Evolutionary conservation across 2,888 invertebrate species (phyloP), one percentile per base, ranked within the genome.

Genomic region (Bellardia bayeri): DNA sequence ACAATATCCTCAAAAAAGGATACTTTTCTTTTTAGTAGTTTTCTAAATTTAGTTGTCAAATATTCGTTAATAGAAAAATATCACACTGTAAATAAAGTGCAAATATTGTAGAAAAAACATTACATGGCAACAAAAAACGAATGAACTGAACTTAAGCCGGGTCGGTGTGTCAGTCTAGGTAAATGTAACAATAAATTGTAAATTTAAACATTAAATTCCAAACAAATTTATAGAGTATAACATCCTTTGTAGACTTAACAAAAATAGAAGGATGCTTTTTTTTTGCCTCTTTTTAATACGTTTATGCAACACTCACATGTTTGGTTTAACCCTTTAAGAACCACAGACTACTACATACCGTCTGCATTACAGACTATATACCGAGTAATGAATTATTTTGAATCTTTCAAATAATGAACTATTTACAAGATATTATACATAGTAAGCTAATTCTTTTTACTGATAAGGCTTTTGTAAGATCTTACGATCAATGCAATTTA

Each of bases 181-280:
- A 82, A 85, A 85, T 69, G 79, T 37, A 56, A 79, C 79, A 63
- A 87, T 87, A 87, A 87, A 87, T 87, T 85, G 76, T 40, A 85
- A 85, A 85, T 82, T 85, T 75, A 85, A 85, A 87, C 82, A 82
- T 85, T 87, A 82, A 85, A 87, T 75, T 69, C 16, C 45, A 85
- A 87, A 74, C 14, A 84, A 63, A 75, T 63, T 69, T 85, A 75
- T 80, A 69, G 75, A 75, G 85, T 75, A 63, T 80, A 61, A 85
- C 80, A 85, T 85, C 85, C 80, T 79, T 85, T 63, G 69, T 81
- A 85, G 85, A 85, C 85, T 80, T 45, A 42, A 69, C 75, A 80
- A 68, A 68, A 72, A n/a, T 11, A 14, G 23, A 64, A 78, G 42
- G 13, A 58, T 30, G 51, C 40, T 56, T 72, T 78, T 69, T 30